These are phyloP conservation scores for Aspidapion aeneum DNA, from an alignment of 2,888 invertebrate genomes.

Conservation along the genomic window DNA sequence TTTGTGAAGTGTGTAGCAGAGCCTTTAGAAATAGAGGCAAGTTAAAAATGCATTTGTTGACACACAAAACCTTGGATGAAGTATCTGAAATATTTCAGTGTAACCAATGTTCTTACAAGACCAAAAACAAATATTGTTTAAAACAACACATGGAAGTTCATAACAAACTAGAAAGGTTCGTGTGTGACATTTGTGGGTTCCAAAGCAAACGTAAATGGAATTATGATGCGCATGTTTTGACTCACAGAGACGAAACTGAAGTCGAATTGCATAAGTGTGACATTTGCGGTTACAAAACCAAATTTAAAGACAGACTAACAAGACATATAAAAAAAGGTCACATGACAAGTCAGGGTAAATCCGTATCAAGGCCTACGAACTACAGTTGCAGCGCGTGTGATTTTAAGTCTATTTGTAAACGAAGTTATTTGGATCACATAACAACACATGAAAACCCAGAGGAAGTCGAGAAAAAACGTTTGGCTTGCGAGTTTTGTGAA, in stretches of 20 bases:
- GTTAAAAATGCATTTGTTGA: not conserved
- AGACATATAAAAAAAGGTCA: not conserved
- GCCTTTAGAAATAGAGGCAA: not conserved
- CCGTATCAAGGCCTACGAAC: not conserved
- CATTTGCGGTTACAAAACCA: not conserved
- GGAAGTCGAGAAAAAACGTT: not conserved
- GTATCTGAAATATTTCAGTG: not conserved
- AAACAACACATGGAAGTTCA: not conserved
- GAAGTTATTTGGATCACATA: not conserved
- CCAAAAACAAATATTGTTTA: not conserved
- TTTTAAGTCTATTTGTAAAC: not conserved
- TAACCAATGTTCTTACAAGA: not conserved
- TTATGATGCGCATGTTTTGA: not conserved
- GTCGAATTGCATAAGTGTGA: not conserved
- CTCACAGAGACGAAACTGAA: not conserved
- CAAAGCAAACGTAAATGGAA: not conserved
- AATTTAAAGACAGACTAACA: not conserved
- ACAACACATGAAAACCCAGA: not conserved
- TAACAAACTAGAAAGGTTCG: not conserved
- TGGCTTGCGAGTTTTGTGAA: not conserved
- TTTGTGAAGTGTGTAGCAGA: not conserved
- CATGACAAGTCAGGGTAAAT: not conserved
- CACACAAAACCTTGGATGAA: not conserved
- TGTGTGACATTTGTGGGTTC: not conserved
- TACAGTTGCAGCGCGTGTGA: not conserved